These are phyloP conservation scores for Eupsilia transversa DNA, from an alignment of 2,888 invertebrate species.

Conservation along the genomic window DNA sequence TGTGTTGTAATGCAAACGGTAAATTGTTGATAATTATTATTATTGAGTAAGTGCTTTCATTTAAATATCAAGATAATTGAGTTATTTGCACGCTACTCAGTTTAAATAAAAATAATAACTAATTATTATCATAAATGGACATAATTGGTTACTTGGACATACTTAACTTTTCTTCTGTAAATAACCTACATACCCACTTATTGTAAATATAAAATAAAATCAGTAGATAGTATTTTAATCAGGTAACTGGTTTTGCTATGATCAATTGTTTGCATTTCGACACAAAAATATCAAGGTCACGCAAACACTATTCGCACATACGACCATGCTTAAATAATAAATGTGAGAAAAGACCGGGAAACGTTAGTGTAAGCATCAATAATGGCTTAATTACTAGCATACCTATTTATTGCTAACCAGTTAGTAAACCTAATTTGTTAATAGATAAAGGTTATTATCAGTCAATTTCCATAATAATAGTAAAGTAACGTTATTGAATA, in stretches of 20 bases:
- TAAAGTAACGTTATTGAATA: neutral
- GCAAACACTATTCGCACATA: slow-evolving; percentile 9
- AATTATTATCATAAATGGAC: neutral
- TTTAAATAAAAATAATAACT: slow-evolving; percentile 1
- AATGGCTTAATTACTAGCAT: slow-evolving; percentile 13
- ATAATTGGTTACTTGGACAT: no score
- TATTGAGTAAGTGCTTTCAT: neutral
- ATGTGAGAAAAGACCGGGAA: slow-evolving; percentile 6
- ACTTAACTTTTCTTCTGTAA: neutral
- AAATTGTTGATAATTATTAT: slow-evolving; percentile 5
- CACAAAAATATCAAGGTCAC: slow-evolving; percentile 11
- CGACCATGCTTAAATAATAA: slow-evolving; percentile 11
- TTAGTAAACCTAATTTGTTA: slow-evolving; percentile 4
- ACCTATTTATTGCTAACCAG: slow-evolving; percentile 2
- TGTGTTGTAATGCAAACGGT: slow-evolving; percentile 9
- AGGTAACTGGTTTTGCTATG: slow-evolving; percentile 4
- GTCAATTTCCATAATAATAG: slow-evolving; percentile 3
- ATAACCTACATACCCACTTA: no score
- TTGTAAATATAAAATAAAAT: no score
- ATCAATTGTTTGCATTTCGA: slow-evolving; percentile 12
- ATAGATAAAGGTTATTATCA: neutral
- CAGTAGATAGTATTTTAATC: slow-evolving; percentile 1
- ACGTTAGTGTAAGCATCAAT: slow-evolving; percentile 7
- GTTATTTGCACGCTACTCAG: slow-evolving; percentile 2
- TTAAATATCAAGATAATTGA: neutral